Evolutionary conservation across 2,888 invertebrate species (phyloP).

Genomic region (Agrotis segetum): DNA sequence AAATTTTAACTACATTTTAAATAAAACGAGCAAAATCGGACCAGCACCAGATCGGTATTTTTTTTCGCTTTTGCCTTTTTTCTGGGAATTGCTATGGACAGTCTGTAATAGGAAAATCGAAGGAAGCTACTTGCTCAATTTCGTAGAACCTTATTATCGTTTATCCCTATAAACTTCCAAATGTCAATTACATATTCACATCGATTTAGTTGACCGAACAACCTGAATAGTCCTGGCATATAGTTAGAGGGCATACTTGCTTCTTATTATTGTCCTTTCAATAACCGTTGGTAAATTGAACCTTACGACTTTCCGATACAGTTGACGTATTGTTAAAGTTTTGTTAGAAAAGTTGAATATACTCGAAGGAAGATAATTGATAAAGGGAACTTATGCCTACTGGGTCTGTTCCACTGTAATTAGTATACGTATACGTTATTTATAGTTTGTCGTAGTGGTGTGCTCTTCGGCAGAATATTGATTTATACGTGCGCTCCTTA

Average conservation of each 20-base stretch:
- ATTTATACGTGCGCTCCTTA: conserved; percentile 79
- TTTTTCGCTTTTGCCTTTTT: too few relatives aligned
- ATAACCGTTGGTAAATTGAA: conserved; percentile 28
- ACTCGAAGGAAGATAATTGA: conserved; percentile 73
- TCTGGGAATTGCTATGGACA: too few relatives aligned
- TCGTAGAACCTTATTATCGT: conserved; percentile 7
- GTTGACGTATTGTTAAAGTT: conserved; percentile 29
- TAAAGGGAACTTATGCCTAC: conserved; percentile 77
- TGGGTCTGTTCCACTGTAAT: conserved; percentile 79
- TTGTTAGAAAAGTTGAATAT: conserved; percentile 55
- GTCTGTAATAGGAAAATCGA: not conserved
- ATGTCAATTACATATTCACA: conserved; percentile 51
- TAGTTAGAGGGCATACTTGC: conserved; percentile 54
- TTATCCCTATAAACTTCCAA: conserved; percentile 16
- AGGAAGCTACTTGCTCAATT: not conserved
- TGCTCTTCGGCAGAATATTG: conserved; percentile 78
- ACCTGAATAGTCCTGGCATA: conserved; percentile 55
- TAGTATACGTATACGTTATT: conserved; percentile 77
- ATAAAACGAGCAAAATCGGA: too few relatives aligned
- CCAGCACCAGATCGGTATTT: too few relatives aligned
- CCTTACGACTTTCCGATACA: conserved; percentile 45
- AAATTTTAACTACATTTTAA: too few relatives aligned
- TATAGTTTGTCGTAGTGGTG: conserved; percentile 69
- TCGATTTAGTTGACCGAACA: conserved; percentile 61
- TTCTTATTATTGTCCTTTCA: conserved; percentile 34